phyloP scores from a whole-genome alignment of 2,888 invertebrate genomes.

The Chaetoderma sp. region DNA sequence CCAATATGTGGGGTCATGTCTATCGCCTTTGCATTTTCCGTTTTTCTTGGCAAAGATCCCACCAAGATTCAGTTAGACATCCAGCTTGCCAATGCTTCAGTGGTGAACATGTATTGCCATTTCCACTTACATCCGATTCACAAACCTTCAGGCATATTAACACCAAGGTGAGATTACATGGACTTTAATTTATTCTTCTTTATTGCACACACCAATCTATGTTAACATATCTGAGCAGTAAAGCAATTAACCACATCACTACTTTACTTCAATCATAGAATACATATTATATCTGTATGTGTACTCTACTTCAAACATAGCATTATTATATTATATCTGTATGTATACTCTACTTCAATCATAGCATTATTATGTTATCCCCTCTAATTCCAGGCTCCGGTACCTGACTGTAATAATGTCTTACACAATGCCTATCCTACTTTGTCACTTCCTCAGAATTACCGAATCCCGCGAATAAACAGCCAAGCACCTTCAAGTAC shows the following conservation, averaged over 20 bases:
- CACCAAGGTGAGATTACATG: neutral
- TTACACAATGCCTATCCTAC: neutral
- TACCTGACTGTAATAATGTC: neutral
- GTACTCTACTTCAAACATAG: too few relatives aligned
- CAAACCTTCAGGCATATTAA: neutral
- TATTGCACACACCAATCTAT: too few relatives aligned
- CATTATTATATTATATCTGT: too few relatives aligned
- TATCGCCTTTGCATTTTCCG: neutral
- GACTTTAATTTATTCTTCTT: too few relatives aligned
- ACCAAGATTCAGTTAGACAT: neutral
- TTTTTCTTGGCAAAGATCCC: neutral
- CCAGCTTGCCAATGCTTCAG: neutral
- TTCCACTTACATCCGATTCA: neutral
- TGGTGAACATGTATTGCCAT: neutral
- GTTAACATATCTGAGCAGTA: too few relatives aligned
- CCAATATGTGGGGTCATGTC: neutral
- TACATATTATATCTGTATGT: too few relatives aligned
- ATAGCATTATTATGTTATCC: neutral
- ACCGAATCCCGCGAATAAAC: neutral
- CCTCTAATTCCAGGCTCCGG: neutral
- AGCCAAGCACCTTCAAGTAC: too few relatives aligned
- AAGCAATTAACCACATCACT: too few relatives aligned
- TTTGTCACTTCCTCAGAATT: neutral
- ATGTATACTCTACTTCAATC: too few relatives aligned
- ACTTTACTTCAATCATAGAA: too few relatives aligned